Percentiles rank a stretch among this genome's conserved stretches.
Conservation (phyloP, 2,888 invertebrate genomes). For the Diaphora mendica region DNA sequence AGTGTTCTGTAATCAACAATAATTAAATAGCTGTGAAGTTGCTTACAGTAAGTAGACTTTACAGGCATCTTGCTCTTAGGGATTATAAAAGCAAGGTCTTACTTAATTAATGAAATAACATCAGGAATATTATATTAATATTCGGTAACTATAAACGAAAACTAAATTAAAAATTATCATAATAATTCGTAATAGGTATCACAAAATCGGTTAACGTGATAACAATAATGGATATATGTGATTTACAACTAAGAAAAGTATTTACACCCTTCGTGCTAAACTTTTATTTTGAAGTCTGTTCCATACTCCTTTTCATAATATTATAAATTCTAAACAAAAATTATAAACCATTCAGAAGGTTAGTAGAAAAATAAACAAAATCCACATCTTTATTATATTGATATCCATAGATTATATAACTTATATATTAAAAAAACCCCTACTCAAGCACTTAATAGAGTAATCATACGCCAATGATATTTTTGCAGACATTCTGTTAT, state of each 20-base stretch:
- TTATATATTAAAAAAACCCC: too few relatives aligned
- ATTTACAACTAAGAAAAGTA: background rate
- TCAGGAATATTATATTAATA: background rate
- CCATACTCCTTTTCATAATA: background rate
- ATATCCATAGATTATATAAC: too few relatives aligned
- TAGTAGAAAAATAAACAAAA: too few relatives aligned
- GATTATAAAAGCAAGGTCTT: background rate
- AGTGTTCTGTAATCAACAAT: slow-evolving; percentile 29
- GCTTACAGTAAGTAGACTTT: slow-evolving; percentile 15
- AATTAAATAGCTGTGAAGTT: slow-evolving; percentile 32
- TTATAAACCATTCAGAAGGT: background rate
- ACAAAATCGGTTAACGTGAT: background rate
- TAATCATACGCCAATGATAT: too few relatives aligned
- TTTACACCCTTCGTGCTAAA: background rate
- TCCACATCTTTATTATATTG: too few relatives aligned
- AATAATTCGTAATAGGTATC: background rate
- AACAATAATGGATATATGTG: background rate
- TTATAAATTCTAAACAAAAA: background rate
- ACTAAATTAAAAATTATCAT: too few relatives aligned
- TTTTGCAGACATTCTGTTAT: too few relatives aligned
- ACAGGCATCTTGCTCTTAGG: slow-evolving; percentile 1
- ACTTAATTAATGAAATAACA: background rate
- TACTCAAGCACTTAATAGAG: too few relatives aligned
- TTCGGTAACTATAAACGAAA: background rate
- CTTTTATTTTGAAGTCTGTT: background rate